phyloP scores from a whole-genome alignment of 2,113 vertebrate species.

The Chloebia gouldiae region DNA sequence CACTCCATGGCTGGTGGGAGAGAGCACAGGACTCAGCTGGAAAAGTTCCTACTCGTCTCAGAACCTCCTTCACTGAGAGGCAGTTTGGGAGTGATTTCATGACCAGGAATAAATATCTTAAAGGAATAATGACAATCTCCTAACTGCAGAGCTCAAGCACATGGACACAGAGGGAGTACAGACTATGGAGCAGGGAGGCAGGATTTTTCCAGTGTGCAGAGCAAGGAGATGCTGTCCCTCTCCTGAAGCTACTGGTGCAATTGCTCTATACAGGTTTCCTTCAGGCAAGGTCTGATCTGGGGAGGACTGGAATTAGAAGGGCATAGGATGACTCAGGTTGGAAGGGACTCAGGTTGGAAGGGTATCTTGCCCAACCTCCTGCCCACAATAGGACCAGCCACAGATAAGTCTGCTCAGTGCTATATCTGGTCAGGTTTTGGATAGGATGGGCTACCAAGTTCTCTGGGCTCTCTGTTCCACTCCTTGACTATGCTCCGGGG shows the following conservation, averaged over 20 bases:
- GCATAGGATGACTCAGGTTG: not conserved
- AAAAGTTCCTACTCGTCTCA: not conserved
- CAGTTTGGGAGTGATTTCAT: not conserved
- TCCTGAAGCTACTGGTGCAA: not conserved
- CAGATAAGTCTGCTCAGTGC: not conserved
- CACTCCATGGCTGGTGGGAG: conserved; percentile 84
- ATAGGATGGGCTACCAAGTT: not conserved
- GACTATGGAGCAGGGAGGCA: not conserved
- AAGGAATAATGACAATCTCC: not conserved
- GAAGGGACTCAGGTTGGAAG: not conserved
- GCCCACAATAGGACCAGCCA: not conserved
- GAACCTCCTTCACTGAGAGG: not conserved
- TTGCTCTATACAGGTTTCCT: not conserved
- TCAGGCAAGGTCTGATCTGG: not conserved
- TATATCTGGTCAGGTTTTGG: not conserved
- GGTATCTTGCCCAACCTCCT: not conserved
- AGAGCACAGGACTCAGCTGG: not conserved
- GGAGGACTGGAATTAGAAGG: not conserved
- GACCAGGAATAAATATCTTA: not conserved
- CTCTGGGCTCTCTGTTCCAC: not conserved
- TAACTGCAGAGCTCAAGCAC: not conserved
- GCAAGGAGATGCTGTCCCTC: not conserved
- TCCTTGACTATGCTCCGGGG: not conserved
- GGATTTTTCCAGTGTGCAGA: not conserved
- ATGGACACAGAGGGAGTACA: not conserved